phyloP scores from a whole-genome alignment of 2,113 vertebrate genomes.

The Zeus faber region DNA sequence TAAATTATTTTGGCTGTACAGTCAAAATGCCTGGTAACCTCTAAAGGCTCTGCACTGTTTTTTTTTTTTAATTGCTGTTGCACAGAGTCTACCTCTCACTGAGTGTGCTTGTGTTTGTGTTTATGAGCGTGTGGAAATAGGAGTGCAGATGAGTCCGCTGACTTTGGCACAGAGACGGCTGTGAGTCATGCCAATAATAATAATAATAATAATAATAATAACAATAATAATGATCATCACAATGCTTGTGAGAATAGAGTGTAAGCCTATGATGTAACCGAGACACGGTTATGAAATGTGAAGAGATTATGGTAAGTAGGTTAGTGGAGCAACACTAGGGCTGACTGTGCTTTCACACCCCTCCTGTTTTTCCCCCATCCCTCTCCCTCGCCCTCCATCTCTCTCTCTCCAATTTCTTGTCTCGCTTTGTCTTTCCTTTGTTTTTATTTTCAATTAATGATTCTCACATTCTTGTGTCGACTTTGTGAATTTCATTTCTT shows the following conservation, averaged over 20 bases:
- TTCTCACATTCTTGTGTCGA: no score
- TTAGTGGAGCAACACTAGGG: conserved; percentile 68
- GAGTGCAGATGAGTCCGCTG: background rate
- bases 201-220: conserved; percentile 26
- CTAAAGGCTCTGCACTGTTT: no score
- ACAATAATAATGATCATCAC: conserved; percentile 47
- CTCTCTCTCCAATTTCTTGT: background rate
- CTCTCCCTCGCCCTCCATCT: background rate
- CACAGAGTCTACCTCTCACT: no score
- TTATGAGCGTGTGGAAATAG: background rate
- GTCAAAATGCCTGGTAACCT: background rate
- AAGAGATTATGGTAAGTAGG: conserved; percentile 75
- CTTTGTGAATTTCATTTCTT: no score
- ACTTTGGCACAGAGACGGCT: background rate
- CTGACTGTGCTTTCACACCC: conserved; percentile 42
- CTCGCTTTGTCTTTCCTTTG: no score
- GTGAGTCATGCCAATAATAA: conserved; percentile 8
- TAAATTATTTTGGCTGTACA: background rate
- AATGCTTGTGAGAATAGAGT: no score
- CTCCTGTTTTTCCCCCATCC: conserved; percentile 21
- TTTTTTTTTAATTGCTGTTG: no score
- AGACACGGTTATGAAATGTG: conserved; percentile 71
- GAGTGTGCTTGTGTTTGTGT: no score
- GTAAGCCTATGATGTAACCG: conserved; percentile 61
- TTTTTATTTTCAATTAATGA: no score